Base-by-base conservation (phyloP, 2,888 invertebrate species). In the Nesidiocoris tenuis region DNA sequence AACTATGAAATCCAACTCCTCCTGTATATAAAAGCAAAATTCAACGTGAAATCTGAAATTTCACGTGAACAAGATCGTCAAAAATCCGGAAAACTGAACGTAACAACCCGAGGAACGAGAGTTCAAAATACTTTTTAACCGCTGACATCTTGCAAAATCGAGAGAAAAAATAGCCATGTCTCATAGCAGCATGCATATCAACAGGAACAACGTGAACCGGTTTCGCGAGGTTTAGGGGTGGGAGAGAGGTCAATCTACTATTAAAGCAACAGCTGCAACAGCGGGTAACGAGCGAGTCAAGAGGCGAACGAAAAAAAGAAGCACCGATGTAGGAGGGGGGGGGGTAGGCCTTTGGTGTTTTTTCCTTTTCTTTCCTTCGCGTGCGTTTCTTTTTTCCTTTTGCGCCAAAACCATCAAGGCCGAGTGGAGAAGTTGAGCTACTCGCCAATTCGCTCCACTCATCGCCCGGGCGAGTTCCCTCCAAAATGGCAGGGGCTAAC, bases 241-340 rank as follows among this genome's bases (percentile, higher is more conserved):
- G 72, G 39, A 63, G 63, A 56, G 39, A 61, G 72, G 61, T 72
- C 63, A 61, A 72, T 72, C 72, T 72, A 72, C 61, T 70, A 61
- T 21, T 59, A 12, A 57, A 70, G 70, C 72, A 72, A 72, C 72
- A 72, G 72, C 72, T 72, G 72, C 72, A 39, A 61, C 61, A 61
- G 25, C 70, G 7, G n/a, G 61, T 61, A 72, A 61, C 72, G 22
- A 61, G 63, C 39, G 12, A 39, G n/a, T n/a, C n/a, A n/a, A n/a
- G n/a, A n/a, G n/a, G n/a, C n/a, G n/a, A n/a, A n/a, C n/a, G n/a
- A n/a, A n/a, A n/a, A n/a, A n/a, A n/a, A n/a, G n/a, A n/a, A n/a
- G n/a, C n/a, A n/a, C n/a, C n/a, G n/a, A n/a, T n/a, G n/a, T n/a
- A n/a, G n/a, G n/a, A n/a, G n/a, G n/a, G n/a, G 39, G 12, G 39